These are phyloP conservation scores for Dicerorhinus sumatrensis DNA, from an alignment of 2,113 vertebrate genomes.

Conservation along the genomic window DNA sequence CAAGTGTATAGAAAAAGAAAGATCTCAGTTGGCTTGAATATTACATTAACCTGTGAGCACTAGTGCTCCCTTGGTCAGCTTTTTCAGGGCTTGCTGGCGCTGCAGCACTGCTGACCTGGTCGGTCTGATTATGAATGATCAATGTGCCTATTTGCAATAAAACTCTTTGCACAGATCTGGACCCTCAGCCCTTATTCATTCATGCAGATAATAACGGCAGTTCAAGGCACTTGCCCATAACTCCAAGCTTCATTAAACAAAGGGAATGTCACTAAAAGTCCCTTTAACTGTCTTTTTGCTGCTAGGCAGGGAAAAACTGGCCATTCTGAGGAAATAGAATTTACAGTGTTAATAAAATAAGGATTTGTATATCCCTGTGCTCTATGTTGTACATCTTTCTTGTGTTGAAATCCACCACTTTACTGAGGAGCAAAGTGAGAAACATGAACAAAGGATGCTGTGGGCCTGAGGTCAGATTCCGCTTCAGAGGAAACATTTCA, in stretches of 20 bases:
- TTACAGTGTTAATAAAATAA: conserved; percentile 82
- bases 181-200: conserved; percentile 88
- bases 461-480: conserved; percentile 44
- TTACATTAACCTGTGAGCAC: conserved; percentile 83
- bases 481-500: conserved; percentile 59
- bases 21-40: conserved; percentile 84
- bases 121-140: conserved; percentile 90
- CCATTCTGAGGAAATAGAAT: conserved; percentile 82
- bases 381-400: neutral
- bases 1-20: conserved; percentile 80
- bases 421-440: neutral
- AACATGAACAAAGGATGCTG: conserved; percentile 33
- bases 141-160: conserved; percentile 88
- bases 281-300: conserved; percentile 84
- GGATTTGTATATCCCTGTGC: neutral
- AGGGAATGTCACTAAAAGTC: conserved; percentile 89
- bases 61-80: conserved; percentile 87
- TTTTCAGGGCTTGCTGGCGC: conserved; percentile 81
- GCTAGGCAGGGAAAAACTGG: conserved; percentile 66
- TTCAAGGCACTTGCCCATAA: conserved; percentile 89
- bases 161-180: conserved; percentile 86
- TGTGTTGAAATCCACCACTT: neutral
- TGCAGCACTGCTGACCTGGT: conserved; percentile 85
- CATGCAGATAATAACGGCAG: conserved; percentile 92
- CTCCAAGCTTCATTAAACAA: conserved; percentile 91